phyloP scores from a whole-genome alignment of 2,113 vertebrate species.

The Camarhynchus parvulus region DNA sequence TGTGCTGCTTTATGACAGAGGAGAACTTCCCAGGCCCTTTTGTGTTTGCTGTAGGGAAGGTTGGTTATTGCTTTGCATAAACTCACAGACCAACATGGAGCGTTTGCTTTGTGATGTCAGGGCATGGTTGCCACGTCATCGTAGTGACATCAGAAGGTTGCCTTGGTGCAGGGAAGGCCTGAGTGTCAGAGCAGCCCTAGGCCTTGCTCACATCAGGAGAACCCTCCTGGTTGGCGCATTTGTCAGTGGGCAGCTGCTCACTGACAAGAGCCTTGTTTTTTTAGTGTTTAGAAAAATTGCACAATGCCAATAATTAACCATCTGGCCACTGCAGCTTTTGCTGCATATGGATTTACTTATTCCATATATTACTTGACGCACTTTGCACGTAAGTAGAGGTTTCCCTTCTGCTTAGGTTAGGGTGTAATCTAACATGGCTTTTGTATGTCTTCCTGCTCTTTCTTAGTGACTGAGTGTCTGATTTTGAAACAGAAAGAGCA shows the following conservation, averaged over 20 bases:
- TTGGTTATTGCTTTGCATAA: not conserved
- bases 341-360: too few relatives aligned
- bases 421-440: not conserved
- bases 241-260: too few relatives aligned
- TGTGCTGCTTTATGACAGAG: too few relatives aligned
- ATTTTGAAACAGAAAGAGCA: too few relatives aligned
- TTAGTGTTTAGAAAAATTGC: too few relatives aligned
- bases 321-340: too few relatives aligned
- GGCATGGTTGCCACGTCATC: fast-evolving
- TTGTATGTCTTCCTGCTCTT: not conserved
- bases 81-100: not conserved
- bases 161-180: not conserved
- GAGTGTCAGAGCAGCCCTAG: not conserved
- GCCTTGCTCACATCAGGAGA: not conserved
- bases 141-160: not conserved
- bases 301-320: too few relatives aligned
- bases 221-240: too few relatives aligned
- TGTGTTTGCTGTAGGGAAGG: not conserved
- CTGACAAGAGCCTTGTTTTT: too few relatives aligned
- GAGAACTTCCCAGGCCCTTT: not conserved
- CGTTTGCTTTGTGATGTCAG: not conserved
- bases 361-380: too few relatives aligned
- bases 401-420: not conserved
- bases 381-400: not conserved
- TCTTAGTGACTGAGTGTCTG: not conserved